Evolutionary conservation across 2,797 vertebrate genomes (phyloP).

Genomic region (Pachyuromys duprasi): DNA sequence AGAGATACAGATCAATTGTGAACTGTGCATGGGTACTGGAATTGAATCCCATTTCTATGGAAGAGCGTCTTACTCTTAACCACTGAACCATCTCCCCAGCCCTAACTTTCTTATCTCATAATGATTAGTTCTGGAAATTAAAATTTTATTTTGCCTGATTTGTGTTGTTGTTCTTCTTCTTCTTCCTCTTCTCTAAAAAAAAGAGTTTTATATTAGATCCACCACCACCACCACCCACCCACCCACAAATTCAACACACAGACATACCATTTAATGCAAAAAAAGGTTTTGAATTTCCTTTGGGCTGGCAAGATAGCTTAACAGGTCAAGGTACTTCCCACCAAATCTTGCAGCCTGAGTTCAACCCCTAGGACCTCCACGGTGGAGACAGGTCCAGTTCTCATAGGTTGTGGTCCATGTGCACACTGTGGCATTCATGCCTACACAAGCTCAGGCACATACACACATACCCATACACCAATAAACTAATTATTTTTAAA

Average conservation of each 20-base stretch:
- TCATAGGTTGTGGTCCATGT: background rate
- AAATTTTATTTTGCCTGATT: conserved; percentile 39
- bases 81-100: background rate
- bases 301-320: background rate
- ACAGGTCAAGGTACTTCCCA: background rate
- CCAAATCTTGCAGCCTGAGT: background rate
- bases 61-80: background rate
- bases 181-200: conserved; percentile 2
- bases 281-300: background rate
- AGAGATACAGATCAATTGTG: background rate
- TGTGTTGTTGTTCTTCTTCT: background rate
- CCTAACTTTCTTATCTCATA: background rate
- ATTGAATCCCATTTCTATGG: background rate
- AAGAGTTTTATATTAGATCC: background rate
- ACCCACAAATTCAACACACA: background rate
- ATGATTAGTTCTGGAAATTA: conserved; percentile 35
- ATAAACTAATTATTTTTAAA: background rate
- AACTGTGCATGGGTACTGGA: background rate
- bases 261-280: background rate
- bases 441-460: too few relatives aligned
- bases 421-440: background rate
- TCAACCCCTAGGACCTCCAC: background rate
- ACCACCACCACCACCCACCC: background rate
- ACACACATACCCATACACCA: background rate
- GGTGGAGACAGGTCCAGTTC: background rate